Conservation (phyloP, 2,888 invertebrate genomes). For the Baronia brevicornis region DNA sequence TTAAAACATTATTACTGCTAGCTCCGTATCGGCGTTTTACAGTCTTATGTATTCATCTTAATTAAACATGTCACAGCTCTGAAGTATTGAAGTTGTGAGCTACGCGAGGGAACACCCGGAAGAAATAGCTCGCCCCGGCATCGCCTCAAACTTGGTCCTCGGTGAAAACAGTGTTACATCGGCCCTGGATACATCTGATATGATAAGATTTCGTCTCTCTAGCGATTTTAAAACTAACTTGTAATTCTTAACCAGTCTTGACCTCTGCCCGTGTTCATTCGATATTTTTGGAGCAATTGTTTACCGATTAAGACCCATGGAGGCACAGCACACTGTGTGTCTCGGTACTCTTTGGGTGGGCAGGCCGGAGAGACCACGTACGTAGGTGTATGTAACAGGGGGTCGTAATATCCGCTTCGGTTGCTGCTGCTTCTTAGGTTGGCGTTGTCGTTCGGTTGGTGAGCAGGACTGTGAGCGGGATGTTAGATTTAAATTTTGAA, state of each 20-base stretch:
- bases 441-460: constrained; percentile 59
- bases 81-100: constrained; percentile 24
- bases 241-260: constrained; percentile 64
- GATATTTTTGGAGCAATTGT: constrained; percentile 16
- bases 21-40: constrained; percentile 31
- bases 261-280: constrained; percentile 40
- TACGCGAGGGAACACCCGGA: constrained; percentile 18
- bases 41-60: constrained; percentile 49
- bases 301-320: constrained; percentile 60
- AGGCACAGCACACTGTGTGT: constrained; percentile 49
- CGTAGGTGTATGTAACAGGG: constrained; percentile 87
- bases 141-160: constrained; percentile 51
- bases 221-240: constrained; percentile 47
- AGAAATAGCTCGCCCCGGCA: constrained; percentile 23
- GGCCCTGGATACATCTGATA: constrained; percentile 51
- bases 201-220: constrained; percentile 49
- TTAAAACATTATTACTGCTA: constrained; percentile 2
- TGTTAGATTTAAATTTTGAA: constrained; percentile 80
- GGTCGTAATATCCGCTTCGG: constrained; percentile 86
- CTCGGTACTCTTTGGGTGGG: constrained; percentile 88
- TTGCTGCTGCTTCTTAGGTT: constrained; percentile 75
- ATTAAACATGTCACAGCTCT: constrained; percentile 49
- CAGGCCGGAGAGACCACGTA: constrained; percentile 86
- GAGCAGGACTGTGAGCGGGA: constrained; percentile 79
- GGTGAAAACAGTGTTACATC: constrained; percentile 41